Percentiles rank a stretch among this genome's conserved stretches.
These are phyloP conservation scores for Euborellia annulipes DNA, from an alignment of 1,140 invertebrate genomes.

Conservation along the genomic window DNA sequence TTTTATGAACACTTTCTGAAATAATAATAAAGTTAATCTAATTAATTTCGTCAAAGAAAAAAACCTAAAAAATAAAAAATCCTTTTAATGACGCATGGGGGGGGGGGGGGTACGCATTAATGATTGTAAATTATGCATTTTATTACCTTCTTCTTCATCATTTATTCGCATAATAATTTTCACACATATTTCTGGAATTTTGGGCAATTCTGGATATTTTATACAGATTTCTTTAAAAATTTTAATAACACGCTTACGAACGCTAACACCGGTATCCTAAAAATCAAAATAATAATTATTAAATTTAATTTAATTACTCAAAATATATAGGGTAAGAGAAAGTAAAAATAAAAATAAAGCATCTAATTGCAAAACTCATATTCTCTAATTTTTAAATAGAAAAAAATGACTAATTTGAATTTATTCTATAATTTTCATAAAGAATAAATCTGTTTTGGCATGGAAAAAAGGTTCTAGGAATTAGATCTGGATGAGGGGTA, in stretches of 20 bases:
- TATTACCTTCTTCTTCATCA: constrained; percentile 37
- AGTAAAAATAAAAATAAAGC: no score
- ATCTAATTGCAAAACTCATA: no score
- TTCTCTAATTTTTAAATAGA: no score
- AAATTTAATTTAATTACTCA: not conserved
- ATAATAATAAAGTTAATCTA: not conserved
- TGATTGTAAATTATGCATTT: constrained; percentile 41
- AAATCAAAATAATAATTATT: constrained; percentile 5
- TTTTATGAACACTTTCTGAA: not conserved
- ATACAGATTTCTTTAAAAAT: constrained; percentile 43
- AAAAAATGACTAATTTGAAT: no score
- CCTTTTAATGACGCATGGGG: constrained; percentile 19
- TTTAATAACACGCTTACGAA: constrained; percentile 42
- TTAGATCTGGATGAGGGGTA: no score
- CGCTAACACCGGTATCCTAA: constrained; percentile 41
- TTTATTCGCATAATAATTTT: constrained; percentile 41
- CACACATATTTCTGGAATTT: constrained; percentile 39
- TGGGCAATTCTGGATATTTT: constrained; percentile 34
- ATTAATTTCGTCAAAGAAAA: no score
- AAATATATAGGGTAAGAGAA: no score
- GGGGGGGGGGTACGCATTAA: constrained; percentile 43
- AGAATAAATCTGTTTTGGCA: no score
- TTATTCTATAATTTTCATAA: no score
- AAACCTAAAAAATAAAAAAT: no score
- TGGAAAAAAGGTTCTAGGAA: no score